Conservation (phyloP, 2,888 invertebrate genomes). For the Anodontia alba region DNA sequence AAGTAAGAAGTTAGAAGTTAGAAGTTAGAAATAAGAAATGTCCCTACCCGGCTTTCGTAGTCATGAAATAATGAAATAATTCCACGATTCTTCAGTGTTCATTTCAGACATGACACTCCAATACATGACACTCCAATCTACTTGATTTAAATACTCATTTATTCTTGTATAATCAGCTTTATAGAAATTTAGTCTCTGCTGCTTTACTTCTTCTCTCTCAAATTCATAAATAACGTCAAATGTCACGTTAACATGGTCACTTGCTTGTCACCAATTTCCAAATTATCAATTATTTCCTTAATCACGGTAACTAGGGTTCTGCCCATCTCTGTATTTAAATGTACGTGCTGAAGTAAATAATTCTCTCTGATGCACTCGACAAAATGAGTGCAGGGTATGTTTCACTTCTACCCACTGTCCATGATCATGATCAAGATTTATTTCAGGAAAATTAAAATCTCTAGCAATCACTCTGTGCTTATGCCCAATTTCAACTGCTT, state of each 20-base stretch:
- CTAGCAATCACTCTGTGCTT: slow-evolving; percentile 19
- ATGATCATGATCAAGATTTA: slow-evolving; percentile 16
- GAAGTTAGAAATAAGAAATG: too few relatives aligned
- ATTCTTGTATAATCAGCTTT: slow-evolving; percentile 17
- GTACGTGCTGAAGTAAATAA: slow-evolving; percentile 18
- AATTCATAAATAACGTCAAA: background rate
- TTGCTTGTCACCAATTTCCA: slow-evolving; percentile 3
- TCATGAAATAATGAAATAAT: background rate
- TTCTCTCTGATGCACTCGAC: slow-evolving; percentile 19
- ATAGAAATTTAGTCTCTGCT: background rate
- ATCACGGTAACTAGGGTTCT: background rate
- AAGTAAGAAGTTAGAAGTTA: too few relatives aligned
- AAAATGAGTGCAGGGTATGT: slow-evolving; percentile 15
- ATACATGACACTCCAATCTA: background rate
- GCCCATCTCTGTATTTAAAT: background rate
- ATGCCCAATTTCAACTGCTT: background rate
- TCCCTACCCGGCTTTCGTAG: too few relatives aligned
- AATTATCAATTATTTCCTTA: slow-evolving; percentile 12
- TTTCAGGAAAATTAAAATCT: slow-evolving; percentile 36
- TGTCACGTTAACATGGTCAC: slow-evolving; percentile 17
- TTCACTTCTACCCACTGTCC: slow-evolving; percentile 18
- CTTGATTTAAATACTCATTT: background rate
- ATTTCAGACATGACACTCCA: background rate
- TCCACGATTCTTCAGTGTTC: slow-evolving; percentile 14
- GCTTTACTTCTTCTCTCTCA: background rate